Conservation (phyloP, 2,113 vertebrate genomes). For the Paedocypris sp. region DNA sequence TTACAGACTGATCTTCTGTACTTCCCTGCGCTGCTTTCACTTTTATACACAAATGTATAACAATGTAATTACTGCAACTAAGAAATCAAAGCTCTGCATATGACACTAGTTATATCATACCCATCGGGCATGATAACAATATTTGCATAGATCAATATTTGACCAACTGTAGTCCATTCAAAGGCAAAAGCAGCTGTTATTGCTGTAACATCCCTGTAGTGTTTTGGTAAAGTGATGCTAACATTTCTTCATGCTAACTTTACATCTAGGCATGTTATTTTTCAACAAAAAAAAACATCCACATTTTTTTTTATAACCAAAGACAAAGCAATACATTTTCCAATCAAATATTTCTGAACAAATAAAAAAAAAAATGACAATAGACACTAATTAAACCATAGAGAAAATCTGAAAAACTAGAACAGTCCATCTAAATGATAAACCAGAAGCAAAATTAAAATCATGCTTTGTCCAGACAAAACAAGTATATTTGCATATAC, state of each 20-base stretch:
- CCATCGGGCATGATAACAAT: neutral
- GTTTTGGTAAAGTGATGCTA: neutral
- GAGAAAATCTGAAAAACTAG: neutral
- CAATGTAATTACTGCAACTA: neutral
- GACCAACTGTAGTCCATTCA: neutral
- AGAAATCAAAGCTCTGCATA: neutral
- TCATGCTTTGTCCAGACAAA: neutral
- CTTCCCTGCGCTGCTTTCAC: too few species aligned
- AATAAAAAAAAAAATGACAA: neutral
- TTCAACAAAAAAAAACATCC: too few species aligned
- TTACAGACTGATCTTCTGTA: neutral
- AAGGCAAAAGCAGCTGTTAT: neutral
- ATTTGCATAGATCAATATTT: slow-evolving; percentile 15
- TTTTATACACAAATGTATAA: too few species aligned
- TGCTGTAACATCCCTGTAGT: neutral
- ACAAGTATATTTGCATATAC: neutral
- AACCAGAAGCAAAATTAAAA: neutral
- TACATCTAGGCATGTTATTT: too few species aligned
- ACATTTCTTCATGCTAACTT: too few species aligned
- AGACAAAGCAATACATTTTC: neutral
- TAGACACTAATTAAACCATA: too few species aligned
- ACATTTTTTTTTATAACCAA: neutral
- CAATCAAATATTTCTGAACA: neutral
- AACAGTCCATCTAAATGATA: neutral
- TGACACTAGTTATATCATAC: slow-evolving; percentile 12